phyloP scores from a whole-genome alignment of 2,797 vertebrate genomes.

The Amblyopsis hoosieri region DNA sequence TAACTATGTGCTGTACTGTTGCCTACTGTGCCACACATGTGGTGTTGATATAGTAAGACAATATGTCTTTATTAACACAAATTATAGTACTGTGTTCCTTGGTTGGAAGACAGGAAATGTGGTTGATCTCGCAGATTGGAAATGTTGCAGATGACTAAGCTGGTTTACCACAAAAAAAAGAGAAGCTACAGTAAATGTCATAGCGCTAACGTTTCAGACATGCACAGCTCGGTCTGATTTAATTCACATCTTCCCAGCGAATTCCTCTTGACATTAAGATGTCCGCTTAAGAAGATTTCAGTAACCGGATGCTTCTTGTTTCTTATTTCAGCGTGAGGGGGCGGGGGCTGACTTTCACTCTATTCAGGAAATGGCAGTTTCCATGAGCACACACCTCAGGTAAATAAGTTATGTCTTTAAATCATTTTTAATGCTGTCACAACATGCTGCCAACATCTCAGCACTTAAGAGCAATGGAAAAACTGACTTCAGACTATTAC shows the following conservation, averaged over 20 bases:
- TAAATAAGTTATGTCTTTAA: constrained; percentile 54
- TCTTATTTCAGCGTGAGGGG: constrained; percentile 27
- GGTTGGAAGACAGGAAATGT: not conserved
- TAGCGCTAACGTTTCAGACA: constrained; percentile 22
- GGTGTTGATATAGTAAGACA: no score
- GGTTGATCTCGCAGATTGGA: not conserved
- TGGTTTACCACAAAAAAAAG: constrained; percentile 4
- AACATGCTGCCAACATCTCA: constrained; percentile 30
- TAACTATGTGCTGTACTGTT: no score
- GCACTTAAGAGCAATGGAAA: constrained; percentile 18
- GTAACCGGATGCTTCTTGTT: constrained; percentile 35
- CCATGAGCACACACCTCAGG: constrained; percentile 22
- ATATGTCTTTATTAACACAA: no score
- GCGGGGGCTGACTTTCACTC: constrained; percentile 22
- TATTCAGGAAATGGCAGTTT: constrained; percentile 24
- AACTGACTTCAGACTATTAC: constrained; percentile 37
- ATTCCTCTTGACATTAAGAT: constrained; percentile 50
- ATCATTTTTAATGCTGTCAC: constrained; percentile 42
- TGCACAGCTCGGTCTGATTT: constrained; percentile 10
- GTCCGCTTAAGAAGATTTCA: constrained; percentile 45
- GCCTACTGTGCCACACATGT: no score
- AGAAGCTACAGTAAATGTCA: constrained; percentile 27
- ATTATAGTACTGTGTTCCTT: no score
- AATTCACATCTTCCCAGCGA: constrained; percentile 33
- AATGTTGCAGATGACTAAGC: not conserved